These are phyloP conservation scores for Coelopa frigida DNA, from an alignment of 1,140 invertebrate genomes.

Conservation along the genomic window DNA sequence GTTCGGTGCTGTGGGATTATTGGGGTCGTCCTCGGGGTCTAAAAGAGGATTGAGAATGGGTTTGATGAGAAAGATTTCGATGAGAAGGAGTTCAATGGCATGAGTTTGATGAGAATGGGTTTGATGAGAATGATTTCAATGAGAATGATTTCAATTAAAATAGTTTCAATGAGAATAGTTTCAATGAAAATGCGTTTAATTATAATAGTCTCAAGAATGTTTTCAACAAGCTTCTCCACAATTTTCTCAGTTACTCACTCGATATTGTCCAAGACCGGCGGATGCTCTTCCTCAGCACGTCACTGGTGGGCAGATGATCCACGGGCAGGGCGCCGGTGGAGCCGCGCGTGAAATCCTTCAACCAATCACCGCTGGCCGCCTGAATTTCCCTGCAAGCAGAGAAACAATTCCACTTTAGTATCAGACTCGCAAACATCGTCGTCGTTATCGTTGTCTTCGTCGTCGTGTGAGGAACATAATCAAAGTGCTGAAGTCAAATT, in stretches of 20 bases:
- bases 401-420: constrained; percentile 24
- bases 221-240: neutral
- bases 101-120: no score
- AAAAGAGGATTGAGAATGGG: neutral
- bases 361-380: constrained; percentile 62
- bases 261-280: constrained; percentile 64
- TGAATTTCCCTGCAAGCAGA: constrained; percentile 60
- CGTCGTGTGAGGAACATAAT: no score
- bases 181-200: no score
- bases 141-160: no score
- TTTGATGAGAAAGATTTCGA: no score
- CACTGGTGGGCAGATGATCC: constrained; percentile 53
- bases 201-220: neutral
- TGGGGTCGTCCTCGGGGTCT: constrained; percentile 44
- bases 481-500: no score
- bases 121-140: no score
- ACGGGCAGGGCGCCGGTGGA: constrained; percentile 43
- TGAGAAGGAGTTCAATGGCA: no score
- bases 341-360: constrained; percentile 53
- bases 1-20: constrained; percentile 37
- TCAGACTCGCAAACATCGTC: constrained; percentile 13
- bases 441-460: no score
- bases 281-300: constrained; percentile 59
- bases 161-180: no score
- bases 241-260: constrained; percentile 49